These are phyloP conservation scores for Phortica variegata DNA, from an alignment of 1,140 invertebrate genomes.

Conservation along the genomic window DNA sequence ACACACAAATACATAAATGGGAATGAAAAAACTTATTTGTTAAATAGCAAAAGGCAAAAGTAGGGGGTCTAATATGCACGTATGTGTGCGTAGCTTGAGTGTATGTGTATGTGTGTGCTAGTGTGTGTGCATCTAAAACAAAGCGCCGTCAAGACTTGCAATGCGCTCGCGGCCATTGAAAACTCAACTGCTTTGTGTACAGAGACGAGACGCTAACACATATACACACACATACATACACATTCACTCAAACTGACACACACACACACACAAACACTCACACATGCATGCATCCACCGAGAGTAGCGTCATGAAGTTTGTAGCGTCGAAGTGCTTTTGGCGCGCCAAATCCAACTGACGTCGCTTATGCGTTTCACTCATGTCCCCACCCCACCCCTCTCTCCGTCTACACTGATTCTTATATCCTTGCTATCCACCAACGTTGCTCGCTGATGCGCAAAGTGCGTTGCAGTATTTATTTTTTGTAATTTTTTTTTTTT, in stretches of 20 bases:
- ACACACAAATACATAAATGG: constrained; percentile 13
- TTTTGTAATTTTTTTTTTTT: too few species aligned
- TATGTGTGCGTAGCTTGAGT: too few species aligned
- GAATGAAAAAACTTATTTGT: constrained; percentile 27
- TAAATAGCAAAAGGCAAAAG: too few species aligned
- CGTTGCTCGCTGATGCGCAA: constrained; percentile 31
- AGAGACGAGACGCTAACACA: too few species aligned
- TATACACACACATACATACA: constrained; percentile 8
- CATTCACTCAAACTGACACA: too few species aligned
- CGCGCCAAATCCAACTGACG: too few species aligned
- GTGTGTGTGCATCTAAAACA: constrained; percentile 25
- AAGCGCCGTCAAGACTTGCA: too few species aligned
- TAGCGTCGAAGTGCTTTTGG: neutral
- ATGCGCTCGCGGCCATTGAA: constrained; percentile 45
- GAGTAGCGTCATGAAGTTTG: constrained; percentile 22
- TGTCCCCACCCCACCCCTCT: neutral
- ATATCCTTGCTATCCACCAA: too few species aligned
- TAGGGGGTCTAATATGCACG: constrained; percentile 42
- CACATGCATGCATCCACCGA: constrained; percentile 6
- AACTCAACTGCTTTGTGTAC: constrained; percentile 10
- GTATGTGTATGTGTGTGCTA: too few species aligned
- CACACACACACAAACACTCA: neutral
- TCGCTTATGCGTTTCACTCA: too few species aligned
- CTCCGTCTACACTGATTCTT: too few species aligned
- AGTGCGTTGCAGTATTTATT: constrained; percentile 47